Conservation (phyloP, 1,140 invertebrate genomes). For the Elymnias hypermnestra region DNA sequence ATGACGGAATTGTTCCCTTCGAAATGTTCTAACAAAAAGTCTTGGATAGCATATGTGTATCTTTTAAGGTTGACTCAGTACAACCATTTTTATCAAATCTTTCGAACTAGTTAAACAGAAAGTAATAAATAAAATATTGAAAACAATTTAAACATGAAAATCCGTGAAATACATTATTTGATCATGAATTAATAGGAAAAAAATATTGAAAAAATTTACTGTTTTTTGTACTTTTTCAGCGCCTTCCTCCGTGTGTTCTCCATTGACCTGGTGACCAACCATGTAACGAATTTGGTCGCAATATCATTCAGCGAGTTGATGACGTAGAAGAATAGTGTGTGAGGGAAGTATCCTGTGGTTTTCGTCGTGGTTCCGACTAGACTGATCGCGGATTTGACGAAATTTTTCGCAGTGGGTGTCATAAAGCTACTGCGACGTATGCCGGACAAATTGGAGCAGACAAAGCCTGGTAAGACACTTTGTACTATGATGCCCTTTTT, state of each 20-base stretch:
- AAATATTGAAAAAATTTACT: conserved; percentile 45
- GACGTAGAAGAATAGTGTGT: conserved; percentile 80
- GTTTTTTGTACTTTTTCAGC: conserved; percentile 56
- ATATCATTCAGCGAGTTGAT: conserved; percentile 71
- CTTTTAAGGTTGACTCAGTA: no score
- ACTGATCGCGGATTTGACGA: conserved; percentile 85
- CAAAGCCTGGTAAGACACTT: conserved; percentile 91
- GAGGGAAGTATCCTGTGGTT: conserved; percentile 89
- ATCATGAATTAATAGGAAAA: no score
- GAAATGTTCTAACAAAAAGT: no score
- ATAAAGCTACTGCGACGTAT: conserved; percentile 87
- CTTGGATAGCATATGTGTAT: no score
- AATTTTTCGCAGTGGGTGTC: conserved; percentile 86
- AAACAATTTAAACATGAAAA: no score
- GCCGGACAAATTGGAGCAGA: conserved; percentile 94
- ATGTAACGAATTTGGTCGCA: conserved; percentile 74
- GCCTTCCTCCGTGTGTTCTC: conserved; percentile 66
- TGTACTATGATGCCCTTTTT: conserved; percentile 89
- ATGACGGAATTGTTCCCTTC: no score
- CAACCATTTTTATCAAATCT: no score
- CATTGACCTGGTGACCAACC: conserved; percentile 79
- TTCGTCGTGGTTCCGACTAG: conserved; percentile 84
- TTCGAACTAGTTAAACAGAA: no score
- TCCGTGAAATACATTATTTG: no score
- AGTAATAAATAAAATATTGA: no score